phyloP scores from a whole-genome alignment of 2,888 invertebrate genomes.

The Rotaria magnacalcarata region DNA sequence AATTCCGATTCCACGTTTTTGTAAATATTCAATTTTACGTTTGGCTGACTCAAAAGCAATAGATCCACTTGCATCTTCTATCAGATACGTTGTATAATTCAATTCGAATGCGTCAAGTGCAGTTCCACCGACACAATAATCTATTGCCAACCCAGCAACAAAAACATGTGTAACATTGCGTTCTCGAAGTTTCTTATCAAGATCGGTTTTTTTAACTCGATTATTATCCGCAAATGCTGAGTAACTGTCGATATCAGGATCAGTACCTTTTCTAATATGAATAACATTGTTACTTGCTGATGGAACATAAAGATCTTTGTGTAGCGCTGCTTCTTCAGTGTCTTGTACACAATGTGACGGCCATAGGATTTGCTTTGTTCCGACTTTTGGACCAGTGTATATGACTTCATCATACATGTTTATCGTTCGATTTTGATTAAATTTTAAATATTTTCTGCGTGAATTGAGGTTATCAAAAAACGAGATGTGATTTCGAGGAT shows the following conservation, averaged over 20 bases:
- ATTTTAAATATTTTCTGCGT: background rate
- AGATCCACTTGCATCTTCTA: background rate
- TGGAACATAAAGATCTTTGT: conserved; percentile 72
- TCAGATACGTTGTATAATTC: background rate
- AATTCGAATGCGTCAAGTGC: background rate
- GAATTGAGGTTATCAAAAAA: background rate
- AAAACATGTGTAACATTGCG: conserved; percentile 48
- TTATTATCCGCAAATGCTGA: conserved; percentile 98
- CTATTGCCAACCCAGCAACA: conserved; percentile 47
- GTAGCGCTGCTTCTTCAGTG: conserved; percentile 87
- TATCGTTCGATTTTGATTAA: background rate
- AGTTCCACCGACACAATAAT: background rate
- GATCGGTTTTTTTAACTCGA: conserved; percentile 76
- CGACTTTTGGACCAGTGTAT: conserved; percentile 74
- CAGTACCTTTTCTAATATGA: conserved; percentile 68
- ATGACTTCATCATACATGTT: conserved; percentile 72
- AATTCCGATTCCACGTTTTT: background rate
- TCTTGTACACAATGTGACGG: conserved; percentile 91
- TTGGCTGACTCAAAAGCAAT: background rate
- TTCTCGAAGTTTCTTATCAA: background rate
- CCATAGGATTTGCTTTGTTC: conserved; percentile 84
- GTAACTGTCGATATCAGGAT: conserved; percentile 90
- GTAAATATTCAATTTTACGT: background rate
- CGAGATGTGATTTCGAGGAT: conserved; percentile 74
- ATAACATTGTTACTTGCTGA: conserved; percentile 47